Base-by-base conservation (phyloP, 2,113 vertebrate genomes). In the Gallinago jamesoni region DNA sequence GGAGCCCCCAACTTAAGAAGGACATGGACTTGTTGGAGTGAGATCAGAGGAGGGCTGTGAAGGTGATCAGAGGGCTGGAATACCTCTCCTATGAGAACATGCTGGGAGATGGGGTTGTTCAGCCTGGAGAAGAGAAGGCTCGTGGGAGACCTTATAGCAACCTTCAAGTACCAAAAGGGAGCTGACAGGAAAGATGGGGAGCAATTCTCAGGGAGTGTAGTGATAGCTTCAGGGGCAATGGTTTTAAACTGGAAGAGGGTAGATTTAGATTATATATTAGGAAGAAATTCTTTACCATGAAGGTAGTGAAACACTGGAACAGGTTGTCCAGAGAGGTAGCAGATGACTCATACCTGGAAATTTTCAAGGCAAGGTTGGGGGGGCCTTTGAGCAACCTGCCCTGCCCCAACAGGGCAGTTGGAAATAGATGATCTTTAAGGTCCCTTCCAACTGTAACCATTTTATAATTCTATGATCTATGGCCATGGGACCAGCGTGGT, bases 401-500 rank as follows among this genome's bases (percentile, higher is more conserved):
- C 27, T 41, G 39, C 4, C 18, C 27, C 3, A 28, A 13, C 8
- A 66, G 39, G 18, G 9, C 10, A 20, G 13, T 30, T 39, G 39
- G 39, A 66, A 31, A 8, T 22, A 22, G 6, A 7, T 21, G 62
- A 43, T 31, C 18, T 43, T 66, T 66, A 66, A 66, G 19, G 28
- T 31, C 19, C 28, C 63, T 66, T 43, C 63, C 63, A 43, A 22
- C 39, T 21, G 28, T 31, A 66, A 66, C 12, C 13, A 14, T 66
- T 31, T 13, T 20, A 35, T 59, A 37, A 27, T 62, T 62, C 60
- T 64, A 41, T 64, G 18, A 41, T 21, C 41, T 22, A 13, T 45
- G 62, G 14, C 33, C 7, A 2, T n/a, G 82, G 47, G 27, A 62
- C 16, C 48, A 72, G 13, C 0, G 0, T 41, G 53, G 37, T 30